Percentiles rank a stretch among this genome's conserved stretches.
Evolutionary conservation across 2,113 vertebrate genomes (phyloP).

Genomic region (Labeo rohita): DNA sequence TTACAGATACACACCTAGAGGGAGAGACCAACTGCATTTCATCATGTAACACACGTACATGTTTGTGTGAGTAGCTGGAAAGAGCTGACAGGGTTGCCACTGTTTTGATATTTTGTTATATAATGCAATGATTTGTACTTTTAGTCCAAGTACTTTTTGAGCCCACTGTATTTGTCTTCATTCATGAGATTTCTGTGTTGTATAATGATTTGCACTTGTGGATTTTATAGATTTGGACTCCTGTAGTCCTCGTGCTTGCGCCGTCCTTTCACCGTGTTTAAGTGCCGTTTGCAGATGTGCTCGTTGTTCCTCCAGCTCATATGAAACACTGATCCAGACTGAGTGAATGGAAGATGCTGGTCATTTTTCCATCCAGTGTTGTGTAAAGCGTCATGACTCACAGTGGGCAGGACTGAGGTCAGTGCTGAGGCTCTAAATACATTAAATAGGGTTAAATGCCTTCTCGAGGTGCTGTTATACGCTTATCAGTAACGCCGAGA

Average conservation of each 20-base stretch:
- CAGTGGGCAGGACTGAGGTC: conserved; percentile 1
- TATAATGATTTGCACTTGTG: background rate
- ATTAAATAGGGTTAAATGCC: background rate
- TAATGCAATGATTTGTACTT: background rate
- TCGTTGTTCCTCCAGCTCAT: conserved; percentile 53
- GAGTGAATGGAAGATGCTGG: conserved; percentile 64
- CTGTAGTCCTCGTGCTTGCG: background rate
- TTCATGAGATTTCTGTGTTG: background rate
- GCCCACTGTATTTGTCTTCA: conserved; percentile 7
- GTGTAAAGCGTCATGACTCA: conserved; percentile 51
- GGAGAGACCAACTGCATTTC: background rate
- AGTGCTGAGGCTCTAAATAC: background rate
- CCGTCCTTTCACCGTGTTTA: conserved; percentile 57
- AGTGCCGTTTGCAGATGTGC: conserved; percentile 51
- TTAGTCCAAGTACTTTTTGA: background rate
- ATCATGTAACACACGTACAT: background rate
- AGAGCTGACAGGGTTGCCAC: background rate
- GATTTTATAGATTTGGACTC: background rate
- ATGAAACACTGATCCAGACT: conserved; percentile 60
- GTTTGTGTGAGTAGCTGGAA: conserved; percentile 1
- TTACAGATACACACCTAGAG: conserved; percentile 17
- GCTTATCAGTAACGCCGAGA: background rate
- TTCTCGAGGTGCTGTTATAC: background rate
- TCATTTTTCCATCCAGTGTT: conserved; percentile 62
- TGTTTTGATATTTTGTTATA: background rate